A percentile compares a stretch with the other conserved stretches of the same genome.
Conservation (phyloP, 2,113 vertebrate species). For the Physeter macrocephalus region DNA sequence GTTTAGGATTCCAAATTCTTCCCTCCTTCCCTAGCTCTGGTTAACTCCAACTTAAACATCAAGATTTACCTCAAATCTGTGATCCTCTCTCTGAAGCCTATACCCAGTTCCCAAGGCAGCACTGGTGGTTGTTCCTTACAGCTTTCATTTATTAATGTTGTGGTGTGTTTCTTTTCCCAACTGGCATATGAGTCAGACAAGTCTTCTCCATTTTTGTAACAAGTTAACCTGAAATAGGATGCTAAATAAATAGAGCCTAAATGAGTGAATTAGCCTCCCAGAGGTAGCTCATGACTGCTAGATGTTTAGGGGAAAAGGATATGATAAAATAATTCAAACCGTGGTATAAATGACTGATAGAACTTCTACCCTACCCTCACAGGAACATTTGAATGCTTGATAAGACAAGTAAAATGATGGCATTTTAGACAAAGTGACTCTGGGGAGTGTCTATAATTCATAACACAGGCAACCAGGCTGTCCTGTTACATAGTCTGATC, state of each 20-base stretch:
- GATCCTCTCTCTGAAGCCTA: neutral
- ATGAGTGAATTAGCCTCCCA: neutral
- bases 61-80: neutral
- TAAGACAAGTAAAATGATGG: neutral
- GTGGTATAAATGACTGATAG: neutral
- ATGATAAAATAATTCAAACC: neutral
- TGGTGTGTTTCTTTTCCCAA: neutral
- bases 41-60: neutral
- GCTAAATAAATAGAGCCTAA: neutral
- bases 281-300: neutral
- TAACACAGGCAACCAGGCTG: neutral
- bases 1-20: neutral
- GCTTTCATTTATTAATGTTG: neutral
- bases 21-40: neutral
- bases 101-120: neutral
- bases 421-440: neutral
- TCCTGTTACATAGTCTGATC: neutral
- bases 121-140: neutral
- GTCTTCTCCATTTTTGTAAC: neutral
- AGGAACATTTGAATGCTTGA: neutral
- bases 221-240: neutral
- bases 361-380: neutral
- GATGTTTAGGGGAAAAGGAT: neutral
- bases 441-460: neutral
- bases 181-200: neutral